Base-by-base conservation (phyloP, 1,140 invertebrate genomes). In the Hylyphantes graminicola region DNA sequence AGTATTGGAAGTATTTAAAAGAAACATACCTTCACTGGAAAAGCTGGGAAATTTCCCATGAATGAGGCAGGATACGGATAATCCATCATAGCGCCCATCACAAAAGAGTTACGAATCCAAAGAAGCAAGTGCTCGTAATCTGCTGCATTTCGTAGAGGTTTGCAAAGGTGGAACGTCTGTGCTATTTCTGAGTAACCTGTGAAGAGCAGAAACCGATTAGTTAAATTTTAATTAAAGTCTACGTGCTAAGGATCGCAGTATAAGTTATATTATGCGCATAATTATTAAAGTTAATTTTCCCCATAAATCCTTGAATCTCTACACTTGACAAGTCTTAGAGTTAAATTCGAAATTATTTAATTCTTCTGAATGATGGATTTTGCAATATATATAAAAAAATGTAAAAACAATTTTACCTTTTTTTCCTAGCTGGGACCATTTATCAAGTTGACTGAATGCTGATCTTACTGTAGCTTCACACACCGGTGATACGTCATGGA, bases 11-110 rank as follows among this genome's bases (percentile, higher is more conserved):
- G 35, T n/a, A 57, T 3, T 64, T 19, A 7, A 11, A 11, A 15
- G 7, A 68, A 8, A 64, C n/a, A 57, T 89, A 94, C 94, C 87
- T 91, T 91, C 51, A 98, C 93, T 7, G 97, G 97, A 90, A 95
- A 92, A 0, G 92, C 94, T 2, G 97, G 96, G 48, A 98, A 87
- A 0, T 94, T 93, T 53, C 92, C 91, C 13, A 98, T 89, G 89
- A 98, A 98, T 87, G 93, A 92, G 0, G 93, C 92, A 7, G 93
- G 90, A 89, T 97, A 98, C 0, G 97, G 97, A 90, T 98, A 98
- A 90, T 98, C 94, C 0, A 95, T 93, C 96, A 98, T 98, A 0
- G 96, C 95, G 59, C 97, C 88, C 87, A 94, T 94, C 9, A 92
- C 91, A 88, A 94, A 97, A 55, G 95, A 91, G 68, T 94, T 86